Percentiles rank a stretch among this genome's conserved stretches.
Evolutionary conservation across 2,797 vertebrate species (phyloP).

Genomic region (Chaetophractus vellerosus): DNA sequence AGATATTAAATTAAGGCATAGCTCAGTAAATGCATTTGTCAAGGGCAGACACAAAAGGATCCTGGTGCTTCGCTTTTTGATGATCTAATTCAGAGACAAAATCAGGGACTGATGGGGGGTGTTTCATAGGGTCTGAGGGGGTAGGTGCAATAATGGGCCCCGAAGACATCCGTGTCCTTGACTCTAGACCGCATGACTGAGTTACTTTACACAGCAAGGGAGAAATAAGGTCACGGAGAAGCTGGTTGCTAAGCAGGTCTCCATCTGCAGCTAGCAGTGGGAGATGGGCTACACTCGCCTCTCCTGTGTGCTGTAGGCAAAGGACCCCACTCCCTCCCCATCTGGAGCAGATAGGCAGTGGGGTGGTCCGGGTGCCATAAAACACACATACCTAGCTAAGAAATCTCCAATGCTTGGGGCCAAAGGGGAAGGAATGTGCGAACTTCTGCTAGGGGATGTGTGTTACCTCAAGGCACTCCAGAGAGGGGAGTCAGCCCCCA

Average conservation of each 20-base stretch:
- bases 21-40: neutral
- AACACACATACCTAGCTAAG: too few relatives aligned
- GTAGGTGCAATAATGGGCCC: neutral
- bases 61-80: neutral
- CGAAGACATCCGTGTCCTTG: neutral
- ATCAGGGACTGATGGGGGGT: neutral
- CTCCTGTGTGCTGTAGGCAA: too few relatives aligned
- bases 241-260: neutral
- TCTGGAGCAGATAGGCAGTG: too few relatives aligned
- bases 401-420: too few relatives aligned
- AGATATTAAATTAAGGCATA: neutral
- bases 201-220: neutral
- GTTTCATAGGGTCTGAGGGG: neutral
- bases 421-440: too few relatives aligned
- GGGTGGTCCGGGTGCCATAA: too few relatives aligned
- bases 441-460: too few relatives aligned
- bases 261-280: too few relatives aligned
- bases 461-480: too few relatives aligned
- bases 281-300: too few relatives aligned
- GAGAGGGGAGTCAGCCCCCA: too few relatives aligned
- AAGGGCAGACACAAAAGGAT: neutral
- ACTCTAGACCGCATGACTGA: neutral
- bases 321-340: too few relatives aligned
- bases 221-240: neutral
- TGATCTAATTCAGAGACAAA: slow-evolving; percentile 22